Evolutionary conservation across 1,140 invertebrate genomes (phyloP).

Genomic region (Drosophila ficusphila): DNA sequence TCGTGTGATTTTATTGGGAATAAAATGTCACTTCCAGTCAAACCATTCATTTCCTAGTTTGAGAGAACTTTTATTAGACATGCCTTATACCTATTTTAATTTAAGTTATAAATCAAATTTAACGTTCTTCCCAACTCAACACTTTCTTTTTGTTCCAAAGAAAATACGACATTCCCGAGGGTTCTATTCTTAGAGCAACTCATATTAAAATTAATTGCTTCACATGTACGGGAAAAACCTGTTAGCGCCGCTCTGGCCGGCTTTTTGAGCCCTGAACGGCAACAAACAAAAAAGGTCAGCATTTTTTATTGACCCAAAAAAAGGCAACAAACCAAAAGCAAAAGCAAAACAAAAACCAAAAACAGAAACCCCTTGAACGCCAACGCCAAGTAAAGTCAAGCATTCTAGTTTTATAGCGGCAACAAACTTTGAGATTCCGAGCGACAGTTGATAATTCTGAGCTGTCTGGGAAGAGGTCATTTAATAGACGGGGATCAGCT

Average conservation of each 20-base stretch:
- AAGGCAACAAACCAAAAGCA: constrained; percentile 20
- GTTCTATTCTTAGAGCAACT: constrained; percentile 32
- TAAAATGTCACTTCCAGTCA: background rate
- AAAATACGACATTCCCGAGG: background rate
- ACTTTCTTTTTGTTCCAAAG: background rate
- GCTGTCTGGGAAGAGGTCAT: constrained; percentile 43
- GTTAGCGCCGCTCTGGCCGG: constrained; percentile 48
- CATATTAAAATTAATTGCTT: constrained; percentile 59
- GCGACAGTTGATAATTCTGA: constrained; percentile 51
- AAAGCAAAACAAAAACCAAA: constrained; percentile 9
- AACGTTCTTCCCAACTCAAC: background rate
- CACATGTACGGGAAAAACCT: constrained; percentile 47
- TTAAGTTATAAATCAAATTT: background rate
- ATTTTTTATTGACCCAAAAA: constrained; percentile 63
- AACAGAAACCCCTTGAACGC: constrained; percentile 18
- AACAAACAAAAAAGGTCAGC: constrained; percentile 61
- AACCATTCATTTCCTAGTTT: too few species aligned
- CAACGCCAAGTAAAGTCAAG: constrained; percentile 22
- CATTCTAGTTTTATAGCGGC: constrained; percentile 45
- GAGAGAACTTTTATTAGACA: background rate
- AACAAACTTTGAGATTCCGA: constrained; percentile 35
- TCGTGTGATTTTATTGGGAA: background rate
- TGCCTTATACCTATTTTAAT: too few species aligned
- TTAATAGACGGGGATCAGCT: constrained; percentile 35
- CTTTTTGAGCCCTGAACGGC: constrained; percentile 39